Percentiles rank a stretch among this genome's conserved stretches.
Evolutionary conservation across 2,797 vertebrate genomes (phyloP).

Genomic region (Huso huso): DNA sequence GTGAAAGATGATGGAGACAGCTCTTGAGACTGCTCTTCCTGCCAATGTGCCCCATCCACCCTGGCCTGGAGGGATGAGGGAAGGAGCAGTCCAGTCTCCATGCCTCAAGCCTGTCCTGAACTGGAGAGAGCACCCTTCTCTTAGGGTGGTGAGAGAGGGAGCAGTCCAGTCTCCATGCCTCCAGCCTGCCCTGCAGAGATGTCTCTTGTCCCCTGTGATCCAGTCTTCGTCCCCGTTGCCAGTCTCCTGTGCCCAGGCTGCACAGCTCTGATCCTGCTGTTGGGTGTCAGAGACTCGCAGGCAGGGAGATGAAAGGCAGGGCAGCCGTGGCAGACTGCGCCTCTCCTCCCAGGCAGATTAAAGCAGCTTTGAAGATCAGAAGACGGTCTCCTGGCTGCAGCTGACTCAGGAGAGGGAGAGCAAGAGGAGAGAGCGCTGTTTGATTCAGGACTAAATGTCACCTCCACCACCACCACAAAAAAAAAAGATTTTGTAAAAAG

Average conservation of each 20-base stretch:
- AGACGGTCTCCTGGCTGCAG: neutral
- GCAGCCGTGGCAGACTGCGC: slow-evolving; percentile 6
- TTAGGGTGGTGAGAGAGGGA: neutral
- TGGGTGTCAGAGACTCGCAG: neutral
- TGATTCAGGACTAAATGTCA: no score
- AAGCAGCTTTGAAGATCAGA: slow-evolving; percentile 47
- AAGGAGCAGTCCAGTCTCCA: no score
- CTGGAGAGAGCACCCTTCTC: no score
- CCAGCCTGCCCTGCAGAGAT: neutral
- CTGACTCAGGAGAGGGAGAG: no score
- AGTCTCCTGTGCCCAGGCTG: slow-evolving; percentile 25
- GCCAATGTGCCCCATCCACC: no score
- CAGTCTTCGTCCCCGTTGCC: neutral
- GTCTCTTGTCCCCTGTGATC: neutral
- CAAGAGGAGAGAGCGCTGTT: no score
- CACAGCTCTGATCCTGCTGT: neutral
- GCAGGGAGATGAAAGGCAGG: slow-evolving; percentile 13
- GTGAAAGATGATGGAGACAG: no score
- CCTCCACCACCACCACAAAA: no score
- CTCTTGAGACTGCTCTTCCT: no score
- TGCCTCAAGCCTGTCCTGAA: no score
- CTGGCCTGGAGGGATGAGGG: no score
- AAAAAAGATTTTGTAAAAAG: no score
- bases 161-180: neutral
- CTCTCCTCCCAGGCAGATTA: slow-evolving; percentile 35